Conservation (phyloP, 2,888 invertebrate genomes). For the Hypolimnas misippus region DNA sequence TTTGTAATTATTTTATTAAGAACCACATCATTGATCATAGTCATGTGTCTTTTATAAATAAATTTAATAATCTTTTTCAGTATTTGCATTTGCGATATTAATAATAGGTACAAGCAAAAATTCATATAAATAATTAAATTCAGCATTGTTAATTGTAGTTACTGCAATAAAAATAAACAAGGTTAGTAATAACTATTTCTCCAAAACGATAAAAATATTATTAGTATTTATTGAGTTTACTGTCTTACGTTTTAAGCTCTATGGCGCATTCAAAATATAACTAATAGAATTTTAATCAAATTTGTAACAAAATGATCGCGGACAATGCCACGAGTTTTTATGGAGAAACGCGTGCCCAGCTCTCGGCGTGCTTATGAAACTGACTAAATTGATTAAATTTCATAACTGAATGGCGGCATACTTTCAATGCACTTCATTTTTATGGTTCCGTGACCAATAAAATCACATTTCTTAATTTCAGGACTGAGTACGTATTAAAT, state of each 20-base stretch:
- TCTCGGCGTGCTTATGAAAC: conserved; percentile 61
- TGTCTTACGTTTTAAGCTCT: conserved; percentile 41
- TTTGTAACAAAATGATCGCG: conserved; percentile 69
- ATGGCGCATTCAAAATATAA: conserved; percentile 50
- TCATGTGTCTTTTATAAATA: neutral
- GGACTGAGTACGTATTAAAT: neutral
- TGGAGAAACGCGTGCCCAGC: conserved; percentile 63
- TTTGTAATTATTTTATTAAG: conserved; percentile 15
- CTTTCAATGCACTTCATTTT: conserved; percentile 45
- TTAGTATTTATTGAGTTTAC: neutral
- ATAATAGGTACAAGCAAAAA: no score
- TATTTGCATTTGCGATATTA: neutral
- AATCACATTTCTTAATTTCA: conserved; percentile 30
- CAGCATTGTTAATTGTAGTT: no score
- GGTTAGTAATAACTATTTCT: no score
- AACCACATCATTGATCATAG: neutral
- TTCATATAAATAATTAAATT: no score
- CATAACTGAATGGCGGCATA: conserved; percentile 59
- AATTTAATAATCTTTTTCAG: neutral
- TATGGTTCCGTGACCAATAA: conserved; percentile 37
- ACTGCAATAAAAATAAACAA: no score
- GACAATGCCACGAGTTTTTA: conserved; percentile 62
- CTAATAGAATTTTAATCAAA: conserved; percentile 77
- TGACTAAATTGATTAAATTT: conserved; percentile 73
- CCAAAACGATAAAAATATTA: neutral